Evolutionary conservation across 2,797 vertebrate genomes (phyloP), one percentile per base, ranked within the genome.

Genomic region (Clarias fuscus): DNA sequence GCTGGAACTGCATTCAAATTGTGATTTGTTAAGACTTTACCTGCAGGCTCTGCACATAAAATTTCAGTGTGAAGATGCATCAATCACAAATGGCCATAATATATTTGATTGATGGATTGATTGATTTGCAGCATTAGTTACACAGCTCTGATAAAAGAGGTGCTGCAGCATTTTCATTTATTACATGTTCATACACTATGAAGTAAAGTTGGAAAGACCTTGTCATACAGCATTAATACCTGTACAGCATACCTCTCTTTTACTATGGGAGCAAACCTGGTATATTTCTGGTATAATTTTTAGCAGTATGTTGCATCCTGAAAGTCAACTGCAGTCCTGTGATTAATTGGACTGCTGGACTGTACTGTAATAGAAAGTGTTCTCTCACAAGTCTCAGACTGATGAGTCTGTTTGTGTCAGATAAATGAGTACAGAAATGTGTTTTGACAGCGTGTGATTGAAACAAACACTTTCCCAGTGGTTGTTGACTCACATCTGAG

Each of bases 311-410:
- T 73, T 40, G 24, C n/a, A 20, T 73, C 11, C 20, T 24, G 40
- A 73, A 40, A 43, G 20, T 40, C 37, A 43, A 22, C 13, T n/a
- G 43, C 43, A 75, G 72, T 48, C 7, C 72, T 73, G 71, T 27
- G 72, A 75, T 75, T 75, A 75, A 75, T n/a, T 75, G 72, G 53
- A 53, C 22, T n/a, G n/a, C 10, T 75, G 72, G 22, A 75, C 13
- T 53, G 13, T 73, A 48, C 22, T 73, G 71, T 48, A 73, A 15
- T 15, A 73, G 40, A 13, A 11, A 73, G n/a, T 73, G 40, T n/a
- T n/a, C 43, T 15, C 40, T n/a, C 40, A 73, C 40, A 53, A 75
- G 40, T 73, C 72, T 75, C 43, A 5, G 72, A 7, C 24, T 75
- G 72, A 24, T n/a, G 22, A 75, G 22, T 43, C 43, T 15, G 43